Evolutionary conservation across 2,113 vertebrate species (phyloP).

Genomic region (Acanthisitta chloris): DNA sequence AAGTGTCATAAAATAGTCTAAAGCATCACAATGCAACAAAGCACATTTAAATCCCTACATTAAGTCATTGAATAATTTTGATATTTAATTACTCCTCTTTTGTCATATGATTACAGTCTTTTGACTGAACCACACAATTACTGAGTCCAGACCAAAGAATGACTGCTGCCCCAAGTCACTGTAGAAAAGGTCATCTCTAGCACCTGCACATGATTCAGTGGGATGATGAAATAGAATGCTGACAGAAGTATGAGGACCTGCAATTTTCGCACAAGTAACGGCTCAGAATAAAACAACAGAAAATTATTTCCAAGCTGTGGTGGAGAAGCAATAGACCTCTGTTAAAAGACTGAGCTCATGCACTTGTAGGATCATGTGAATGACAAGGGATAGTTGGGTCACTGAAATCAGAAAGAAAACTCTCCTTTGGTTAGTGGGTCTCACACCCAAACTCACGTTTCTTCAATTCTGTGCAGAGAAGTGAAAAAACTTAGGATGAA

Average conservation of each 20-base stretch:
- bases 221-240: too few relatives aligned
- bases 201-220: neutral
- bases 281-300: neutral
- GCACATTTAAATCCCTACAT: neutral
- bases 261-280: neutral
- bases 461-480: neutral
- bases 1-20: neutral
- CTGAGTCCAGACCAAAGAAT: neutral
- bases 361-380: neutral
- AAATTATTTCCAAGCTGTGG: neutral
- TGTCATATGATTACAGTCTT: neutral
- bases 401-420: neutral
- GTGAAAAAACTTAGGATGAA: neutral
- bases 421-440: neutral
- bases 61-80: neutral
- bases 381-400: neutral
- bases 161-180: neutral
- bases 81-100: neutral
- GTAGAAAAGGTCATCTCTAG: neutral
- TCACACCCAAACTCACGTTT: neutral
- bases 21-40: slow-evolving; percentile 17
- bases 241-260: neutral
- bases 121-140: neutral
- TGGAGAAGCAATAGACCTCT: neutral
- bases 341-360: neutral